These are phyloP conservation scores for Nephrotoma appendiculata DNA, from an alignment of 2,888 invertebrate species.

Conservation along the genomic window DNA sequence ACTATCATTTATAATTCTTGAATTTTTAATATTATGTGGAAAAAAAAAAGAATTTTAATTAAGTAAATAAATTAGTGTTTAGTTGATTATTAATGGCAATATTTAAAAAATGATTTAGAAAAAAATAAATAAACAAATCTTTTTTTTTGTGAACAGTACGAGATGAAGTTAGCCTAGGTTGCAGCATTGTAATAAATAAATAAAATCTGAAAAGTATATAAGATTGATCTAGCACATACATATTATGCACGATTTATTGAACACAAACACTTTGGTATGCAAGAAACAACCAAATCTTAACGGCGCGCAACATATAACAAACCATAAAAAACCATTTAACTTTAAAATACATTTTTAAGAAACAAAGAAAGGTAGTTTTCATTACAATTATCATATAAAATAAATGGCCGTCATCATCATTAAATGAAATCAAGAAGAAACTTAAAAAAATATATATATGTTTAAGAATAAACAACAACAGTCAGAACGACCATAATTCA, in stretches of 20 bases:
- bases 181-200: neutral
- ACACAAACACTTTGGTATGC: neutral
- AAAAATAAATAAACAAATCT: neutral
- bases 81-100: neutral
- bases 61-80: neutral
- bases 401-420: constrained; percentile 6
- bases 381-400: constrained; percentile 3
- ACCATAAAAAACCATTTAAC: neutral
- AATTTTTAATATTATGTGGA: neutral
- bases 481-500: neutral
- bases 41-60: neutral
- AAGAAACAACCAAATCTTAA: neutral
- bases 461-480: neutral
- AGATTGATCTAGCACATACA: neutral
- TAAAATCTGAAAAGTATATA: neutral
- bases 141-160: neutral
- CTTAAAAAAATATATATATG: neutral
- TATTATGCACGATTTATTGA: neutral
- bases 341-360: neutral
- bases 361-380: constrained; percentile 4
- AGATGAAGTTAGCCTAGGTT: neutral
- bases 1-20: neutral
- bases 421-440: constrained; percentile 1
- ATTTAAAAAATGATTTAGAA: neutral
- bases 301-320: neutral